Evolutionary conservation across 2,888 invertebrate genomes (phyloP).

Genomic region (Morinoia aosen): DNA sequence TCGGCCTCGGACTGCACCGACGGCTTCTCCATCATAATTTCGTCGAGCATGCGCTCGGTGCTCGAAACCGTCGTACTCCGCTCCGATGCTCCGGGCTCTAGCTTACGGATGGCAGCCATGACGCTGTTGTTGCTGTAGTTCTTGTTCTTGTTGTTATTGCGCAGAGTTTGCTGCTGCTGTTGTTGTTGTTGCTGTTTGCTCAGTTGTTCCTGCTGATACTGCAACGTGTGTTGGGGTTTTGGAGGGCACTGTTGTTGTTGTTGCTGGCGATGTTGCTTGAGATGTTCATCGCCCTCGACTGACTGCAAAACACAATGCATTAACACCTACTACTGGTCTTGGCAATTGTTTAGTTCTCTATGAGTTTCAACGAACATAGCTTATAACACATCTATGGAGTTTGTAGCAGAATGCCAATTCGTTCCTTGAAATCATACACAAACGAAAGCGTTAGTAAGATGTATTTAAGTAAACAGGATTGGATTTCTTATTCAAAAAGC

Average conservation of each 20-base stretch:
- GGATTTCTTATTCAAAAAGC: no score
- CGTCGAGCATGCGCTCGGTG: conserved; percentile 32
- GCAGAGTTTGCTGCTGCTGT: not conserved
- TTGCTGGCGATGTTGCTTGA: not conserved
- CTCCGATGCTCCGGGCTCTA: not conserved
- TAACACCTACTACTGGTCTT: not conserved
- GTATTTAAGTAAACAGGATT: no score
- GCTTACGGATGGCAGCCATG: conserved; percentile 33
- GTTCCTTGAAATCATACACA: no score
- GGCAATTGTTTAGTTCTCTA: not conserved
- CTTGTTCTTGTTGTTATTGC: conserved; percentile 9
- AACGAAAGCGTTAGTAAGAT: no score
- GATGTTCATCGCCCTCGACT: conserved; percentile 13
- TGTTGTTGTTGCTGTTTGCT: conserved; percentile 13
- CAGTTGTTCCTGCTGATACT: conserved; percentile 32
- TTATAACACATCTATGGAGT: no score
- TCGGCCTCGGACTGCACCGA: conserved; percentile 66
- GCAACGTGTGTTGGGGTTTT: conserved; percentile 27
- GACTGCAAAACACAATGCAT: conserved; percentile 1
- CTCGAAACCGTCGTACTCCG: not conserved
- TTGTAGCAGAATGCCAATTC: no score
- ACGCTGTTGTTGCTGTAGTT: conserved; percentile 48
- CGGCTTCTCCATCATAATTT: conserved; percentile 62
- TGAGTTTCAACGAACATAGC: no score
- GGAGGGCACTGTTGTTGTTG: conserved; percentile 35